Evolutionary conservation across 2,888 invertebrate genomes (phyloP).

Genomic region (Parapristionchus giblindavisi): DNA sequence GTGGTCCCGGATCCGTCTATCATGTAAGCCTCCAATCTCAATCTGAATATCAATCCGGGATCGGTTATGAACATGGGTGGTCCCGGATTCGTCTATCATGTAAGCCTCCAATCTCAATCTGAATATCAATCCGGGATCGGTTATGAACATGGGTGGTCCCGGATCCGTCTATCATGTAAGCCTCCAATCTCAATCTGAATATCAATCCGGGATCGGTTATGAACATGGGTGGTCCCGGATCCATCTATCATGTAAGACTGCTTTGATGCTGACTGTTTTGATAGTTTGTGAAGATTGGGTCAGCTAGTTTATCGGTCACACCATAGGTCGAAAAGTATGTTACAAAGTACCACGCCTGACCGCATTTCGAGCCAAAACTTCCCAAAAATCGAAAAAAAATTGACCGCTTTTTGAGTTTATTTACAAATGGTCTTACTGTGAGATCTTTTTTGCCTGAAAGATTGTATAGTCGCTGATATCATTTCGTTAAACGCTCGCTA

Average conservation of each 20-base stretch:
- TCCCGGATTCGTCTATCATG: conserved; percentile 46
- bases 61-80: conserved; percentile 48
- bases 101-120: conserved; percentile 49
- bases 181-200: conserved; percentile 53
- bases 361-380: too few relatives aligned
- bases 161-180: conserved; percentile 44
- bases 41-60: conserved; percentile 57
- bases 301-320: too few relatives aligned
- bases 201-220: conserved; percentile 55
- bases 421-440: background rate
- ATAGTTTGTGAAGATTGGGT: too few relatives aligned
- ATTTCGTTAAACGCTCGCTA: too few relatives aligned
- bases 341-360: too few relatives aligned
- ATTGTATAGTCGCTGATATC: background rate
- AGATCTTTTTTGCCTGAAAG: background rate
- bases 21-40: conserved; percentile 46
- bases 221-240: conserved; percentile 47
- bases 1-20: conserved; percentile 46
- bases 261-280: too few relatives aligned
- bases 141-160: conserved; percentile 46
- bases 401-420: too few relatives aligned
- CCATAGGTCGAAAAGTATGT: too few relatives aligned
- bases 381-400: too few relatives aligned
- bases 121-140: conserved; percentile 56
- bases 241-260: conserved; percentile 43